Evolutionary conservation across 2,113 vertebrate species (phyloP).

Genomic region (Gulo gulo): DNA sequence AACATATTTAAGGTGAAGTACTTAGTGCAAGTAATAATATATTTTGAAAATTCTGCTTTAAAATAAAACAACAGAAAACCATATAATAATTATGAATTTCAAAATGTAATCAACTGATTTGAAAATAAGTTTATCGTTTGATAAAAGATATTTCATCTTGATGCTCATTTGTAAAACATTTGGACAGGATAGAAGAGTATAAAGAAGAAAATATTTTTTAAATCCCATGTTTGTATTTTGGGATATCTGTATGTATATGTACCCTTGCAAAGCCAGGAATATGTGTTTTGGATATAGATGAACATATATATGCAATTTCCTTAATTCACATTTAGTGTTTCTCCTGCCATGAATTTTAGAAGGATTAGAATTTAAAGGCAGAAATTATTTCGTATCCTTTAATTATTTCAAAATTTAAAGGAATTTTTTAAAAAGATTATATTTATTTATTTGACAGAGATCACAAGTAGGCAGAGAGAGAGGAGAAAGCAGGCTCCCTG

Average conservation of each 20-base stretch:
- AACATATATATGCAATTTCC: background rate
- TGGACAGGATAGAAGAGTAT: background rate
- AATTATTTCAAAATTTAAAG: conserved; percentile 30
- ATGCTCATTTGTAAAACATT: background rate
- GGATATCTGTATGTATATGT: background rate
- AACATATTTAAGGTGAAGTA: background rate
- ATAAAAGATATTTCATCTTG: background rate
- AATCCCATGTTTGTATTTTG: background rate
- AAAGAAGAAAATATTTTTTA: background rate
- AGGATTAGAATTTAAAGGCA: conserved; percentile 18
- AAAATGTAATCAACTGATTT: background rate
- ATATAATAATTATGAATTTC: conserved; percentile 3
- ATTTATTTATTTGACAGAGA: no score
- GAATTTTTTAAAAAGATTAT: background rate
- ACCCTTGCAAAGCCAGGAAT: background rate
- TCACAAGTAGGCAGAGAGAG: no score
- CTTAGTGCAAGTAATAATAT: background rate
- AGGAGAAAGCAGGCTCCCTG: no score
- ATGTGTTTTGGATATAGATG: background rate
- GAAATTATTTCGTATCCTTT: background rate
- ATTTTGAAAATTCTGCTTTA: conserved; percentile 27
- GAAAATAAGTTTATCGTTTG: conserved; percentile 29
- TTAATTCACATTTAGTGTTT: background rate
- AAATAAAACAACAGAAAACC: background rate
- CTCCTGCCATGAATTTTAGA: background rate